Evolutionary conservation across 2,888 invertebrate species (phyloP), one percentile per base, ranked within the genome.

Genomic region (Tiliacea citrago): DNA sequence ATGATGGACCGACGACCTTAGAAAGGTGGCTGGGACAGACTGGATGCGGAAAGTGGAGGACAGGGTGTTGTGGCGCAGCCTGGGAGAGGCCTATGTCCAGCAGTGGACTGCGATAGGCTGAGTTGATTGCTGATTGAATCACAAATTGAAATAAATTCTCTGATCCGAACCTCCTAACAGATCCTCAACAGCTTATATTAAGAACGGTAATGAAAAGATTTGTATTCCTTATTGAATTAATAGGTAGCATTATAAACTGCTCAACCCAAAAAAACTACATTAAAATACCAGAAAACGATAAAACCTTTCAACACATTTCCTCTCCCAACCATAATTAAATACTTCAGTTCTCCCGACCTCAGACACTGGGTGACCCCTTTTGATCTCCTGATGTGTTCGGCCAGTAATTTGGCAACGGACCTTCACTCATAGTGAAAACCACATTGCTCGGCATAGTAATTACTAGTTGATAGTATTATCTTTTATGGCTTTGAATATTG

Each of bases 391-490:
- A 47, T 18, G 13, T 57, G 51, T 45, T 45, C 35, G 12, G 21
- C 35, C 51, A 63, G 63, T 53, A 77, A 70, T 65, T 77, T 77
- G 70, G 63, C 69, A 16, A 2, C 9, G 10, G 51, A 57, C 57
- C 51, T 13, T 57, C 57, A 63, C 53, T 75, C 21, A n/a, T n/a
- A 35, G 77, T 39, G 47, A 8, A 45, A 51, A 77, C 66, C 78
- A 9, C 66, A 77, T 35, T 35, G 61, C 72, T 55, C 21, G 21
- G 51, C 24, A 39, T 24, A 51, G 18, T 67, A 58, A 77, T 77
- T 72, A 35, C 21, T 71, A 61, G 61, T 55, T 57, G 13, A 42
- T 75, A 21, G 24, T 5, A n/a, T 49, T 62, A 60, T 57, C 39
- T 29, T 29, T 29, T n/a, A n/a, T n/a, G n/a, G n/a, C n/a, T n/a